Evolutionary conservation across 2,888 invertebrate species (phyloP), one percentile per base, ranked within the genome.

Genomic region (Drosophila colorata): DNA sequence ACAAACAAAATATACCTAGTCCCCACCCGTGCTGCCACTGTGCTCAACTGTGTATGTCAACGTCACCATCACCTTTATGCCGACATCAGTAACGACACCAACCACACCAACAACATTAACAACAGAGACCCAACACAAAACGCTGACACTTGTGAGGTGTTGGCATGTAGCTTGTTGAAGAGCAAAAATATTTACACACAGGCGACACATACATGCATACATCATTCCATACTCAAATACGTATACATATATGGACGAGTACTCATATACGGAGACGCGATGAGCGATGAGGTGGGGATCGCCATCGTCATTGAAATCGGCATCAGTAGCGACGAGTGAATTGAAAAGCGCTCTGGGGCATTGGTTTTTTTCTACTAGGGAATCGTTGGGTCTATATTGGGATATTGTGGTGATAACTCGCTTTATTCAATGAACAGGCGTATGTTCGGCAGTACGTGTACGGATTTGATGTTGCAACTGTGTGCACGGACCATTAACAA

Each of bases 291-390:
- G 25, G 28, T 1, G 37, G 31, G 47, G 51, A 58, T 53, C 59
- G 47, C 18, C 68, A 40, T 31, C 57, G 38, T 64, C 55, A 76
- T 75, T 73, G 75, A 75, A 75, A 64, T 66, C 64, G 59, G 46
- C 73, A 60, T 51, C 73, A 59, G 48, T 40, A 33, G 44, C 49
- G 44, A 51, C 33, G 44, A 74, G 64, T 74, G 78, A 75, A 82
- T 88, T 83, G 80, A 80, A 84, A 84, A 78, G 66, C 61, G 83
- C 80, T 78, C 46, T 31, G 44, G 69, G 74, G 71, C 64, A 60
- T 41, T 58, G 51, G 51, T 48, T 58, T 66, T 73, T 59, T 57
- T 44, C 31, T 38, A 23, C 41, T 44, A 18, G 48, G 13, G 44
- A 60, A 48, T 57, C 51, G 49, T 47, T 53, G 47, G 47, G 38